Evolutionary conservation across 2,797 vertebrate species (phyloP), one percentile per base, ranked within the genome.

Genomic region (Tragopan temminckii): DNA sequence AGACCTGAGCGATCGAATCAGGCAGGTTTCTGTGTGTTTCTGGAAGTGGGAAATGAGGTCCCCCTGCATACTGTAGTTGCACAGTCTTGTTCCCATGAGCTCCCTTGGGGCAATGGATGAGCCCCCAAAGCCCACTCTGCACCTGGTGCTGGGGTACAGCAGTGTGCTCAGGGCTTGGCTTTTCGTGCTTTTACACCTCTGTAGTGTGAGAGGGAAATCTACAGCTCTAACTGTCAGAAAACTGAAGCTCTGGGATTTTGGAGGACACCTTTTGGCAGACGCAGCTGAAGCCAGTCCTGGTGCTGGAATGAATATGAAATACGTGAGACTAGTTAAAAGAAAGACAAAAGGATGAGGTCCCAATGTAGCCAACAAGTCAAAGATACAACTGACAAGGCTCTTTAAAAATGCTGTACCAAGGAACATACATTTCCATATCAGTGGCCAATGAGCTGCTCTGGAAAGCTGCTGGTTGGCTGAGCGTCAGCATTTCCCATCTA

Each of bases 361-460:
- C 48, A 11, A 3, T 13, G 10, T 2, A 75, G 20, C 40, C 70
- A 77, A 29, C 70, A 59, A 55, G 40, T 63, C n/a, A 7, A 29
- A 14, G 13, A 15, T 58, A 9, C 14, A 31, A 6, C 9, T n/a
- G 40, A 9, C 5, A 33, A n/a, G 19, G 5, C 9, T 70, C 24
- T 43, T 77, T 24, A 33, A 53, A 38, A 53, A 58, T 50, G 11
- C 7, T 10, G 42, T 27, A 7, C 31, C 21, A 27, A 38, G 35
- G 63, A 52, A 25, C 21, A 18, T 0, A 25, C 0, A 0, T 31
- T 77, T 53, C 29, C 7, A 2, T 31, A 5, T 6, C 20, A 6
- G 1, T 1, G 69, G 58, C 0, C 2, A 43, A 46, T 20, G 17
- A 62, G 19, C 42, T 9, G 3, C 11, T 9, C 33, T 3, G 59